Base-by-base conservation (phyloP, 2,113 vertebrate genomes). In the Gobiocypris rarus region DNA sequence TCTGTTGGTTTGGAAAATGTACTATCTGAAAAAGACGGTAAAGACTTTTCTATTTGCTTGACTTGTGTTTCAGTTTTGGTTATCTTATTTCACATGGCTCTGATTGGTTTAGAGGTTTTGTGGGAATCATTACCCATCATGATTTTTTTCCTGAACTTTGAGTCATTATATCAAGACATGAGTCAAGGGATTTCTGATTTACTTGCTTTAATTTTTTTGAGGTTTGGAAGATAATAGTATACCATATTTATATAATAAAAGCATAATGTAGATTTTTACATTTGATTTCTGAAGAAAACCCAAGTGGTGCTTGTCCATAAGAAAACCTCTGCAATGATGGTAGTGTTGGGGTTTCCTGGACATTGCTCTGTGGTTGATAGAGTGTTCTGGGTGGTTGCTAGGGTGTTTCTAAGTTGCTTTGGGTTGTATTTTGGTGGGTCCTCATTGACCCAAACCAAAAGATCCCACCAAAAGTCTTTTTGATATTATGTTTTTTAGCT, bases 1-100 rank as follows among this genome's bases (percentile, higher is more conserved):
- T 50, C 41, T 67, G 31, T 65, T 7, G 22, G 28, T 79, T 79
- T 89, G 91, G 87, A 94, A 90, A 88, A 94, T 94, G 93, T 94
- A 93, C 89, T 93, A 93, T 92, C 92, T 95, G 85, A 93, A 94
- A 86, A 94, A 94, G 91, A 94, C 94, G 93, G 93, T 94, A 94
- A 94, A 87, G 34, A 14, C 19, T 82, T 67, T 78, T 26, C 22
- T 52, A 41, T 50, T 41, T 81, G 19, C 81, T 58, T 71, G 28
- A 70, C 79, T 88, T 58, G 82, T 70, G 11, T 81, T 17, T n/a
- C 24, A 41, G 38, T 1, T 0, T 54, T 75, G 26, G 77, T n/a
- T 86, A 34, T 85, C 45, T 50, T 7, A 26, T 63, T 34, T 82
- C 13, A 78, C 4, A 75, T 19, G 58, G 24, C 24, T 69, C 38